Evolutionary conservation across 2,888 invertebrate species (phyloP).

Genomic region (Lymantria dispar): DNA sequence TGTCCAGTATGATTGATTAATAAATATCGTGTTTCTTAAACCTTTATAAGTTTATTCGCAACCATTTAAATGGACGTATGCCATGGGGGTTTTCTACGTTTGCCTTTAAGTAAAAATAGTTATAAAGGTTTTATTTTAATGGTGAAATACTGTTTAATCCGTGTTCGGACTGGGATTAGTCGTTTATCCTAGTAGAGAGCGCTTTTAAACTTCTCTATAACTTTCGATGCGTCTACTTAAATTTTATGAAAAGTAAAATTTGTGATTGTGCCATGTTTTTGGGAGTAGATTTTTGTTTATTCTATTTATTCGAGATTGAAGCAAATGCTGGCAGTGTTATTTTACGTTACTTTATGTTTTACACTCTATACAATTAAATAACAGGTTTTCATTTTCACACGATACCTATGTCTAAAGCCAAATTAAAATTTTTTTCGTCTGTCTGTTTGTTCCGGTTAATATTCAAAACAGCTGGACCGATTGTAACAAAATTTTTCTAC

Average conservation of each 20-base stretch:
- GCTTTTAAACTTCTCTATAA: constrained; percentile 7
- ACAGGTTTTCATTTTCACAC: too few relatives aligned
- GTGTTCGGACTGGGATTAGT: constrained; percentile 30
- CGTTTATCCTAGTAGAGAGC: constrained; percentile 19
- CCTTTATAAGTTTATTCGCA: neutral
- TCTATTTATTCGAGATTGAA: too few relatives aligned
- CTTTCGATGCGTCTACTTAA: constrained; percentile 11
- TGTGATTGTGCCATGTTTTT: neutral
- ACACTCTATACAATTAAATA: too few relatives aligned
- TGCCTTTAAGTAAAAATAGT: constrained; percentile 26
- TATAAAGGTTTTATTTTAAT: constrained; percentile 29
- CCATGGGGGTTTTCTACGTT: neutral
- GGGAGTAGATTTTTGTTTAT: too few relatives aligned
- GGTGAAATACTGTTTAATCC: constrained; percentile 30
- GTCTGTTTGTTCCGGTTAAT: too few relatives aligned
- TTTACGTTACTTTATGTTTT: too few relatives aligned
- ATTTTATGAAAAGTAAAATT: constrained; percentile 7
- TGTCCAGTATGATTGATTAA: constrained; percentile 61
- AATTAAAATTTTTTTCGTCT: too few relatives aligned
- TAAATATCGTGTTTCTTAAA: constrained; percentile 43
- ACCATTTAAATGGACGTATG: constrained; percentile 1
- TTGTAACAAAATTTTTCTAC: too few relatives aligned
- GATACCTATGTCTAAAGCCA: too few relatives aligned
- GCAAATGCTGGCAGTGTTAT: too few relatives aligned
- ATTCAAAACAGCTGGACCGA: too few relatives aligned